Evolutionary conservation across 2,888 invertebrate genomes (phyloP).

Genomic region (Leptinotarsa haldemani): DNA sequence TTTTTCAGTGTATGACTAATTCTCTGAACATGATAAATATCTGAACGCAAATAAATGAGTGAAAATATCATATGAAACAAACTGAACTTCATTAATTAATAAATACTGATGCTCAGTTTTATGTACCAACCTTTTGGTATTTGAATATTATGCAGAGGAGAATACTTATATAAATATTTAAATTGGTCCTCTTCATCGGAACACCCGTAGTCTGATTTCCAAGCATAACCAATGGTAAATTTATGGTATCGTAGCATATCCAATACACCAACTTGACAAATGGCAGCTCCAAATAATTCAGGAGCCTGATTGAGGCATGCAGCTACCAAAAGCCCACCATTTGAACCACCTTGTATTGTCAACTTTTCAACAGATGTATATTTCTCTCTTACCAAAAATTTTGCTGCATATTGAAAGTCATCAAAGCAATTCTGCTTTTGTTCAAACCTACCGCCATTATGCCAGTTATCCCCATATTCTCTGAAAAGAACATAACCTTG

Average conservation of each 20-base stretch:
- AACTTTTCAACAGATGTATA: slow-evolving; percentile 82
- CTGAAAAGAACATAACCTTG: slow-evolving; percentile 65
- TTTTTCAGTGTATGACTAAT: too few relatives aligned
- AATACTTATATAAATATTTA: slow-evolving; percentile 85
- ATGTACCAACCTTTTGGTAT: slow-evolving; percentile 69
- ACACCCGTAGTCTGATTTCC: slow-evolving; percentile 96
- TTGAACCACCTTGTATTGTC: slow-evolving; percentile 94
- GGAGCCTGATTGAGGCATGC: slow-evolving; percentile 96
- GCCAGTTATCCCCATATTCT: slow-evolving; percentile 98
- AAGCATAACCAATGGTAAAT: slow-evolving; percentile 97
- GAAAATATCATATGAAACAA: too few relatives aligned
- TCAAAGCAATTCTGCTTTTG: slow-evolving; percentile 98
- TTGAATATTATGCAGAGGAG: slow-evolving; percentile 92
- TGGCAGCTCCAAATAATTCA: slow-evolving; percentile 91
- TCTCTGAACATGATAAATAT: too few relatives aligned
- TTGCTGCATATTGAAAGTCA: slow-evolving; percentile 93
- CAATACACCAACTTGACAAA: slow-evolving; percentile 95
- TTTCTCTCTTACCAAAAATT: slow-evolving; percentile 84
- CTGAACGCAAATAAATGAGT: too few relatives aligned
- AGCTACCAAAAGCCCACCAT: slow-evolving; percentile 96
- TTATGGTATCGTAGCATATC: slow-evolving; percentile 98
- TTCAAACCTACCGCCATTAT: slow-evolving; percentile 88
- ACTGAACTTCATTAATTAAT: too few relatives aligned
- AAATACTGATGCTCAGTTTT: neutral
- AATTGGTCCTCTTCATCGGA: slow-evolving; percentile 90